Evolutionary conservation across 2,888 invertebrate species (phyloP).

Genomic region (Noctua janthe): DNA sequence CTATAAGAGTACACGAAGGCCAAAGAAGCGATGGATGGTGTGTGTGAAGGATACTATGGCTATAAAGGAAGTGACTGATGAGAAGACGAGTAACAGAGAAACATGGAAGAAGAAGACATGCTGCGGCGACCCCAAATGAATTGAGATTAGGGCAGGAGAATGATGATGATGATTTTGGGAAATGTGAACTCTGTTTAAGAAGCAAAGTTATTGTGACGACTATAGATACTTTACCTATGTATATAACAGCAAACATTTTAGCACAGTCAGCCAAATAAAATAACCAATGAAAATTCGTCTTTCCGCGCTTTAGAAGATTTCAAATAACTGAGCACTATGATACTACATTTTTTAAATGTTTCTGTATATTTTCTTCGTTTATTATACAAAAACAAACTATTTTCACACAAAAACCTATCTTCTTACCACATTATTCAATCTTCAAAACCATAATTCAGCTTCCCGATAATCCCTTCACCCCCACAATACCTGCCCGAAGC

Average conservation of each 20-base stretch:
- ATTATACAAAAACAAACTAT: not conserved
- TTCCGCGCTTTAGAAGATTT: not conserved
- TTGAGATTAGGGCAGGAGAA: not conserved
- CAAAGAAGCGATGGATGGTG: not conserved
- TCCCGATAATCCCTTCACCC: slow-evolving; percentile 44
- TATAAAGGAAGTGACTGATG: not conserved
- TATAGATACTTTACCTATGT: too few relatives aligned
- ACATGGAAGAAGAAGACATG: not conserved
- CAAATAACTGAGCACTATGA: not conserved
- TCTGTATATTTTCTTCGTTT: not conserved
- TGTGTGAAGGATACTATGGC: not conserved
- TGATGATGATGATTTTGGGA: not conserved
- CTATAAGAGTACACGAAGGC: not conserved
- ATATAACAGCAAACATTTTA: not conserved
- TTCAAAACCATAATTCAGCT: slow-evolving; percentile 17
- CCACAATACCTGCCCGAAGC: slow-evolving; percentile 51
- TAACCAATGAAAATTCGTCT: not conserved
- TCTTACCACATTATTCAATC: slow-evolving; percentile 17
- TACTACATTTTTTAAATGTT: too few relatives aligned
- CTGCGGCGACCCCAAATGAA: not conserved
- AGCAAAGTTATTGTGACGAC: not conserved
- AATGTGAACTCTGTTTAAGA: not conserved
- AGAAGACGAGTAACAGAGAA: not conserved
- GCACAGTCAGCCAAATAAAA: not conserved
- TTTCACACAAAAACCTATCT: slow-evolving; percentile 6